A percentile compares a stretch with the other conserved stretches of the same genome.
Evolutionary conservation across 2,113 vertebrate species (phyloP).

Genomic region (Rhipidura dahli): DNA sequence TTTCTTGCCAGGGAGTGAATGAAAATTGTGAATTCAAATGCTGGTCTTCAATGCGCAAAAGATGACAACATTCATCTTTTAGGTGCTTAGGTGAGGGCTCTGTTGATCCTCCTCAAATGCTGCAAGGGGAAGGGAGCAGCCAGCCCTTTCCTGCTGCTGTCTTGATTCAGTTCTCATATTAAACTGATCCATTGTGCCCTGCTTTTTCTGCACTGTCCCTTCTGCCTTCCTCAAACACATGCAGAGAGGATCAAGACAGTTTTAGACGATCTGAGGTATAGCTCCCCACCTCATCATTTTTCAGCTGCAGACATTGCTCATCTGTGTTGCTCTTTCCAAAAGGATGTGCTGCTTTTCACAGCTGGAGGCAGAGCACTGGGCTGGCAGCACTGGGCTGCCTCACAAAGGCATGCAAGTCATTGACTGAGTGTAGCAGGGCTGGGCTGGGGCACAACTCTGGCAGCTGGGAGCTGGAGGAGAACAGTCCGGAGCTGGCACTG

Average conservation of each 20-base stretch:
- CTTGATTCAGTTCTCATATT: background rate
- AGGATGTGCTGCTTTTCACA: background rate
- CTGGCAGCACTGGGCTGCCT: background rate
- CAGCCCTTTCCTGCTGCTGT: background rate
- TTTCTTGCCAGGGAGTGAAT: background rate
- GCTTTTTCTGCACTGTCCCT: background rate
- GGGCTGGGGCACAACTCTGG: background rate
- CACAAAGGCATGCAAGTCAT: background rate
- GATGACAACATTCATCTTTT: background rate
- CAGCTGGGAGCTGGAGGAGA: background rate
- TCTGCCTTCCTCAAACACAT: background rate
- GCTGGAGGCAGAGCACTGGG: background rate
- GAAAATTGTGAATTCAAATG: background rate
- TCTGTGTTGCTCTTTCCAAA: background rate
- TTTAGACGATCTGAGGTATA: background rate
- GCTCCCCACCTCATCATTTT: background rate
- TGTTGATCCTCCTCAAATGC: background rate
- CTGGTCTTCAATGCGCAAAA: background rate
- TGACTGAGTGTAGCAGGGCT: accelerated
- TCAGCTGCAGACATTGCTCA: background rate
- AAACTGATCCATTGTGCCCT: background rate
- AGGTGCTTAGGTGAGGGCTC: background rate
- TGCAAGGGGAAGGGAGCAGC: background rate
- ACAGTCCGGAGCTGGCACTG: background rate
- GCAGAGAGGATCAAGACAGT: background rate